A percentile compares a stretch with the other conserved stretches of the same genome.
Conservation (phyloP, 2,888 invertebrate genomes). For the Invenusta paracnida region DNA sequence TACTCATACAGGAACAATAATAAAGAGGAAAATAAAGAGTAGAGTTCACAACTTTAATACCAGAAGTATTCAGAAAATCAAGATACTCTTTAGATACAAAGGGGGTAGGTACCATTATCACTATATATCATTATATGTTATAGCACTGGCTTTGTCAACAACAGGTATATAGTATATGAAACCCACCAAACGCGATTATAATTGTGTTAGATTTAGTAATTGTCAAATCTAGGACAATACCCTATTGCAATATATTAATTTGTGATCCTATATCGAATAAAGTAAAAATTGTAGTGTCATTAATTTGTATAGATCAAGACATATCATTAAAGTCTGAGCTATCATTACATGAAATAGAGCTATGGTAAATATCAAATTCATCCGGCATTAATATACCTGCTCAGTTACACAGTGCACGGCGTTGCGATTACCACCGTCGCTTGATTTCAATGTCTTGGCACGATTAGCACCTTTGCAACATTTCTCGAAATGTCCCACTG, state of each 20-base stretch:
- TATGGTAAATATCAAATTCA: background rate
- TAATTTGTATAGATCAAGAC: background rate
- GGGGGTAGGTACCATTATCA: too few species aligned
- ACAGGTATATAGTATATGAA: background rate
- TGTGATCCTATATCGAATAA: background rate
- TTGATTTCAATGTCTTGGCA: background rate
- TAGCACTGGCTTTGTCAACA: background rate
- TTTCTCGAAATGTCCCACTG: background rate
- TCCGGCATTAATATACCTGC: too few species aligned
- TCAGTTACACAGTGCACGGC: background rate
- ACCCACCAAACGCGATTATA: background rate
- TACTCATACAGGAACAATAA: too few species aligned
- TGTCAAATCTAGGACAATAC: background rate
- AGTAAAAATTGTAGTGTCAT: background rate
- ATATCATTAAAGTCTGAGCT: background rate
- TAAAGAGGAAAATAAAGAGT: too few species aligned
- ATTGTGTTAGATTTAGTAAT: background rate
- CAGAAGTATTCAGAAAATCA: too few species aligned
- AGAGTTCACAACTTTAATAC: too few species aligned
- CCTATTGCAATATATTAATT: background rate
- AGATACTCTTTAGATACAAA: too few species aligned
- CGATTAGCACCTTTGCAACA: too few species aligned
- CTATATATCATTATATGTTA: background rate
- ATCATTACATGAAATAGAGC: too few species aligned
- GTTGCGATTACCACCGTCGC: background rate